phyloP scores from a whole-genome alignment of 2,888 invertebrate genomes.

The Bellardia bayeri region DNA sequence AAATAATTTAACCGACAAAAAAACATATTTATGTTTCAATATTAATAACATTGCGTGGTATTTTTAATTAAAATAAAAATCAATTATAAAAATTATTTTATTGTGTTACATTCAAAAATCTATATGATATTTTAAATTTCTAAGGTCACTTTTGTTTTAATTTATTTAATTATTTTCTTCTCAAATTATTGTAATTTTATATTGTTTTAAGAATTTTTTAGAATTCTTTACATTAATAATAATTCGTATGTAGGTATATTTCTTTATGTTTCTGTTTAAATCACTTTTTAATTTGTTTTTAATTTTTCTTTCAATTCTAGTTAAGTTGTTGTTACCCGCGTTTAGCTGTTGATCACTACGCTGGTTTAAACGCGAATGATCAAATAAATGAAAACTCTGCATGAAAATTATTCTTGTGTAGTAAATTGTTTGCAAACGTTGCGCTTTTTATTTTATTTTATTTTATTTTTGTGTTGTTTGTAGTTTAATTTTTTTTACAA shows the following conservation, averaged over 20 bases:
- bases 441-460: neutral
- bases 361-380: slow-evolving; percentile 80
- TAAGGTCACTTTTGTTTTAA: slow-evolving; percentile 42
- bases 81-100: slow-evolving; percentile 29
- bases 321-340: slow-evolving; percentile 73
- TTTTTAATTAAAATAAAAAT: slow-evolving; percentile 46
- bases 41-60: slow-evolving; percentile 33
- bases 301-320: slow-evolving; percentile 30
- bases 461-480: neutral
- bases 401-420: slow-evolving; percentile 79
- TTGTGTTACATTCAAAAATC: neutral
- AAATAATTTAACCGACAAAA: slow-evolving; percentile 18
- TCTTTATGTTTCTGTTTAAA: slow-evolving; percentile 20
- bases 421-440: slow-evolving; percentile 67
- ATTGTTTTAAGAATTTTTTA: neutral
- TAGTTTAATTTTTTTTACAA: slow-evolving; percentile 25
- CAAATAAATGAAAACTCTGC: slow-evolving; percentile 79
- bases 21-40: slow-evolving; percentile 6
- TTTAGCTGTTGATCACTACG: slow-evolving; percentile 74
- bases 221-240: neutral
- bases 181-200: neutral
- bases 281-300: slow-evolving; percentile 54
- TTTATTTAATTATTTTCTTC: slow-evolving; percentile 16
- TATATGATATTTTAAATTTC: neutral
- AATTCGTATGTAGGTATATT: neutral